Conservation (phyloP, 2,888 invertebrate species). For the Polydrusus pterygomalis region DNA sequence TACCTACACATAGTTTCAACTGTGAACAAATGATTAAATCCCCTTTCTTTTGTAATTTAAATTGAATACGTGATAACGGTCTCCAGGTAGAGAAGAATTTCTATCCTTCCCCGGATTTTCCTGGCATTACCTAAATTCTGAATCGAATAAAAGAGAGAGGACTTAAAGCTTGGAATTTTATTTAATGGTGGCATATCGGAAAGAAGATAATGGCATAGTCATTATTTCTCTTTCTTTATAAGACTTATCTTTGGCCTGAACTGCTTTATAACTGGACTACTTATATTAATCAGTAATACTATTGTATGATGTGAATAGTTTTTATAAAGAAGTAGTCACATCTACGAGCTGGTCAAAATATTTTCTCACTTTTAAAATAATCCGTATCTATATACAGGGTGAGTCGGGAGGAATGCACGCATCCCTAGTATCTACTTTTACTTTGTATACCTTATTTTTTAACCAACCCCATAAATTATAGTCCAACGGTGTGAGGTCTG, state of each 20-base stretch:
- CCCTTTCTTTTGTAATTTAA: not conserved
- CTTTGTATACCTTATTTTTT: too few relatives aligned
- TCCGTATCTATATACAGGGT: too few relatives aligned
- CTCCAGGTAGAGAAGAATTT: not conserved
- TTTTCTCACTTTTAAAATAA: too few relatives aligned
- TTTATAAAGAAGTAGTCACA: not conserved
- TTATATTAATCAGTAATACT: not conserved
- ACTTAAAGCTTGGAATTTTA: not conserved
- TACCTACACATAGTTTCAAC: not conserved
- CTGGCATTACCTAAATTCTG: not conserved
- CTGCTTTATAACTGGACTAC: not conserved
- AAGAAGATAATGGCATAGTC: not conserved
- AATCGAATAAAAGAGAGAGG: conserved; percentile 3
- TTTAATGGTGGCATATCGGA: conserved; percentile 4
- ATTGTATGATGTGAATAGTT: too few relatives aligned
- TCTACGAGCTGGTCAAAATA: too few relatives aligned
- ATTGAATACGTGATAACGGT: not conserved
- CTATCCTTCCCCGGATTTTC: not conserved
- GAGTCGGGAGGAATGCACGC: too few relatives aligned
- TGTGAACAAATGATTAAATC: not conserved
- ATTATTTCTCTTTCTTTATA: not conserved
- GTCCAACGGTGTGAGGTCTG: too few relatives aligned
- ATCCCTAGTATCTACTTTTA: too few relatives aligned
- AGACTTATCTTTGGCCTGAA: not conserved
- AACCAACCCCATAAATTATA: too few relatives aligned